Evolutionary conservation across 2,888 invertebrate species (phyloP).

Genomic region (Drosophila acutilabella): DNA sequence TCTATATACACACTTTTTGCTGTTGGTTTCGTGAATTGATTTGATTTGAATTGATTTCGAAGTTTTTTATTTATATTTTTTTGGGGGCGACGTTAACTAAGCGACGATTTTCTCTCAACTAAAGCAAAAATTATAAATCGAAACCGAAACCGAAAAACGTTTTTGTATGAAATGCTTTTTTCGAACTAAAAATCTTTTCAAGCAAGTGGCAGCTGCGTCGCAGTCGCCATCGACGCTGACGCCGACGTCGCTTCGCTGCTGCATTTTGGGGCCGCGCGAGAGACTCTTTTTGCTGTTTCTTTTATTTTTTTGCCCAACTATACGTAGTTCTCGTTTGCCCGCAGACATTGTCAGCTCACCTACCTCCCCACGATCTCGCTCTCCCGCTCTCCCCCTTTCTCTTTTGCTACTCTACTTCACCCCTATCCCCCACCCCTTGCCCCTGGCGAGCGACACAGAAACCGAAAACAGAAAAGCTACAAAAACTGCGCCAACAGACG

Average conservation of each 20-base stretch:
- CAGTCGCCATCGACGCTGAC: conserved; percentile 10
- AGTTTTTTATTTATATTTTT: conserved; percentile 42
- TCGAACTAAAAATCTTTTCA: conserved; percentile 63
- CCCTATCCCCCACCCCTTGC: neutral
- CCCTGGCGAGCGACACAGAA: conserved; percentile 18
- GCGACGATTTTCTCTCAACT: conserved; percentile 86
- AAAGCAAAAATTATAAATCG: conserved; percentile 81
- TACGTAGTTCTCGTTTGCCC: conserved; percentile 42
- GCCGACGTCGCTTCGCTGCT: conserved; percentile 47
- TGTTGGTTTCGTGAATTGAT: conserved; percentile 42
- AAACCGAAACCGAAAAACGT: conserved; percentile 70
- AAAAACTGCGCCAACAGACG: conserved; percentile 32
- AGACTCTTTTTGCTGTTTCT: conserved; percentile 16
- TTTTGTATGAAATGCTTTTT: conserved; percentile 67
- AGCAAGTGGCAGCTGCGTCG: conserved; percentile 59
- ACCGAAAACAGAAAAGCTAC: conserved; percentile 39
- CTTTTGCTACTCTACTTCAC: neutral
- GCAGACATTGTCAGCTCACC: conserved; percentile 39
- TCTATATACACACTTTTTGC: conserved; percentile 55
- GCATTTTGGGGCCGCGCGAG: conserved; percentile 65
- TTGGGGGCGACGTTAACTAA: conserved; percentile 84
- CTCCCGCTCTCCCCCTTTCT: neutral
- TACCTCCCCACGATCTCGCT: conserved; percentile 1
- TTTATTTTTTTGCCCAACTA: conserved; percentile 47
- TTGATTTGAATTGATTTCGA: conserved; percentile 24